These are phyloP conservation scores for Heliconius hermathena DNA, from an alignment of 1,140 invertebrate genomes.

Conservation along the genomic window DNA sequence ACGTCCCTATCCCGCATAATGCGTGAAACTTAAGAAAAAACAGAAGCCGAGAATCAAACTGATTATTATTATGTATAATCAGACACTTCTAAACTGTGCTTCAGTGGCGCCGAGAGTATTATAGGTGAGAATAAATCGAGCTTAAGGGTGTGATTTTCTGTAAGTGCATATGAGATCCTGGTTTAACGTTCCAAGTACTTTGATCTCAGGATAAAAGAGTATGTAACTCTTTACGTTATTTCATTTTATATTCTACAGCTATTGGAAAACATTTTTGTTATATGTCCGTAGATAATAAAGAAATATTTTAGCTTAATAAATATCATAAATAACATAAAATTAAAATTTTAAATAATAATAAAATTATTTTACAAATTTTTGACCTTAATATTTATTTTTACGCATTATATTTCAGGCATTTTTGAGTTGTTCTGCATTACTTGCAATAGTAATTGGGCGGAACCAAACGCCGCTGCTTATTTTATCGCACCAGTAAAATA, in stretches of 20 bases:
- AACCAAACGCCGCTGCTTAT: no score
- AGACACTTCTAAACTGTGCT: background rate
- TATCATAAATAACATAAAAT: no score
- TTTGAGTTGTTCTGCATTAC: no score
- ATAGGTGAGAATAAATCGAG: constrained; percentile 2
- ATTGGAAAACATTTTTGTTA: background rate
- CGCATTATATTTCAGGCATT: no score
- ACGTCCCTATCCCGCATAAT: background rate
- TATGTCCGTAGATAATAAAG: no score
- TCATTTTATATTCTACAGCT: background rate
- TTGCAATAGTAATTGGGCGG: no score
- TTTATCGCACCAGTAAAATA: no score
- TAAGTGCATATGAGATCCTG: constrained; percentile 4
- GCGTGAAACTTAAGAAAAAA: background rate
- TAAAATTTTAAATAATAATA: no score
- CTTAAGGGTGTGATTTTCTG: constrained; percentile 1
- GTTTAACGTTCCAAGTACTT: constrained; percentile 1
- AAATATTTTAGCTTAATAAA: no score
- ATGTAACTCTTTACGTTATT: constrained; percentile 6
- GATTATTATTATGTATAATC: background rate
- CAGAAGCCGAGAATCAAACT: background rate
- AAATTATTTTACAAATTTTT: no score
- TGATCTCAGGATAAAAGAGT: background rate
- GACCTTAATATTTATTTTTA: no score
- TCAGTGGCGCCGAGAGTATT: background rate